Conservation (phyloP, 2,113 vertebrate species). For the Tinamus guttatus region DNA sequence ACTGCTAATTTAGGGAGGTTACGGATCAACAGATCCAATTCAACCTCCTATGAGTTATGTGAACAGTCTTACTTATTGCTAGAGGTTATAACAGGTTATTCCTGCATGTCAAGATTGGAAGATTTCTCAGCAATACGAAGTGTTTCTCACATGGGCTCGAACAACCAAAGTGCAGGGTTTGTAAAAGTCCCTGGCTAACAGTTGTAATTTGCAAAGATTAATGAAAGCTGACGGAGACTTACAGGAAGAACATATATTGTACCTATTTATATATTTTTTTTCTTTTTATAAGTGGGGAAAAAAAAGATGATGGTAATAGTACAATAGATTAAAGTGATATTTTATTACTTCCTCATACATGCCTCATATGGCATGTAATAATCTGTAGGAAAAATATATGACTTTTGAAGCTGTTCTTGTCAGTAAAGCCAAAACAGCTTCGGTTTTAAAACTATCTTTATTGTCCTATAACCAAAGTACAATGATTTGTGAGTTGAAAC, state of each 20-base stretch:
- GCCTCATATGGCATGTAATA: not conserved
- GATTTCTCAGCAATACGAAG: not conserved
- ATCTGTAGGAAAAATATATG: not conserved
- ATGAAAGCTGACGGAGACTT: not conserved
- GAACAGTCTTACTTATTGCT: not conserved
- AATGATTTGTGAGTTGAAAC: not conserved
- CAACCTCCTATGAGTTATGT: not conserved
- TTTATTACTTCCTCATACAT: not conserved
- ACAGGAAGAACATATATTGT: not conserved
- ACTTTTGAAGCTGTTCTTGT: not conserved
- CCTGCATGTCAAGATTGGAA: accelerated
- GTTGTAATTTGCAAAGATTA: not conserved
- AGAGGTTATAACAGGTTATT: not conserved
- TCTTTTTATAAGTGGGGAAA: not conserved
- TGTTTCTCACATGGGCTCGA: not conserved
- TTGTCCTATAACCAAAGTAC: not conserved
- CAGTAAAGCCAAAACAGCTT: not conserved
- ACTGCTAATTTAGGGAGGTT: not conserved
- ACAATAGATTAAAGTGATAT: not conserved
- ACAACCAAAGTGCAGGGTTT: not conserved
- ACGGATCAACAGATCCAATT: not conserved
- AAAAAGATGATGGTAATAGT: not conserved
- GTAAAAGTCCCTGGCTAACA: not conserved
- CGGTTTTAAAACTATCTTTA: not conserved
- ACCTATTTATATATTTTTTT: not conserved